Conservation (phyloP, 1,140 invertebrate genomes). For the Diorhabda sublineata region DNA sequence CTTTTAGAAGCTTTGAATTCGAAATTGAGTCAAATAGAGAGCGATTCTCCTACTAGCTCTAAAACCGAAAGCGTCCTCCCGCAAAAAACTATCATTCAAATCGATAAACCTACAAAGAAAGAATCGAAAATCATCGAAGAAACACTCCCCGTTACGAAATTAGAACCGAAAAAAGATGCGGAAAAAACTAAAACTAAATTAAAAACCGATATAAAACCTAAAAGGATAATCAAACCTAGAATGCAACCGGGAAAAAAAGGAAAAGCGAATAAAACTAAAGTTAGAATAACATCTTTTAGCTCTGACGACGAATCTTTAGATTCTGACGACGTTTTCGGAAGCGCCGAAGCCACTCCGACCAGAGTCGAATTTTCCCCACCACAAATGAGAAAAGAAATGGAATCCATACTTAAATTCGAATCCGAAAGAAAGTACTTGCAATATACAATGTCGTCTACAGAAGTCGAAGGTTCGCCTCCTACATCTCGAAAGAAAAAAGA, state of each 20-base stretch:
- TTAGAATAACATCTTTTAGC: conserved; percentile 65
- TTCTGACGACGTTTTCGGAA: conserved; percentile 68
- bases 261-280: conserved; percentile 59
- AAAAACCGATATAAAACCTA: conserved; percentile 49
- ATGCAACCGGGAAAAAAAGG: conserved; percentile 53
- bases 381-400: conserved; percentile 65
- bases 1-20: conserved; percentile 63
- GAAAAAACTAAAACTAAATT: conserved; percentile 49
- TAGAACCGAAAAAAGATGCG: conserved; percentile 29
- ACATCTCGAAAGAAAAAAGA: conserved; percentile 58
- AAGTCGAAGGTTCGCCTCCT: conserved; percentile 66
- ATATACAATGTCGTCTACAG: conserved; percentile 68
- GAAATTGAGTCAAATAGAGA: conserved; percentile 68
- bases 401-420: conserved; percentile 64
- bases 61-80: conserved; percentile 63
- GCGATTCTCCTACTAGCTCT: conserved; percentile 64
- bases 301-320: conserved; percentile 68
- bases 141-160: conserved; percentile 22
- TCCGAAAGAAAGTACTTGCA: conserved; percentile 64
- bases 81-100: conserved; percentile 42
- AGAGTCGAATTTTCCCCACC: conserved; percentile 65
- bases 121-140: conserved; percentile 32
- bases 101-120: conserved; percentile 49
- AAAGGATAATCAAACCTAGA: conserved; percentile 52
- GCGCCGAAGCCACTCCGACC: conserved; percentile 62